phyloP scores from a whole-genome alignment of 2,113 vertebrate genomes.

The Paratilapia polleni region DNA sequence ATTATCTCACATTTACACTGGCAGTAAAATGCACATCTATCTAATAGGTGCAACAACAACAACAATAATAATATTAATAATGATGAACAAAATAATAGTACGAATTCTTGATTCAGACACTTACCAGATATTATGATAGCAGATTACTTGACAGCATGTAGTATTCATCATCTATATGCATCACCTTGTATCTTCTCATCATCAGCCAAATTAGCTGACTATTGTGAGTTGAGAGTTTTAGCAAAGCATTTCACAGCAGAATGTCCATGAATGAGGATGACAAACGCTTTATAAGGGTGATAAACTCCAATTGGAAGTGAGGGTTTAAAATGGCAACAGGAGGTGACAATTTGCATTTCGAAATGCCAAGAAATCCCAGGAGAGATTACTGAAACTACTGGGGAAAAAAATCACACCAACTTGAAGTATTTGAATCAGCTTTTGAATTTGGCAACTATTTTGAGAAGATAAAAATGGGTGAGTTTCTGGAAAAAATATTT shows the following conservation, averaged over 20 bases:
- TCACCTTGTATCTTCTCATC: not conserved
- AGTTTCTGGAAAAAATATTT: not conserved
- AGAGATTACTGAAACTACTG: not conserved
- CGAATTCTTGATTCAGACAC: not conserved
- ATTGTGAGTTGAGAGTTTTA: not conserved
- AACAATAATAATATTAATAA: too few relatives aligned
- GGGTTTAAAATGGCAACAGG: not conserved
- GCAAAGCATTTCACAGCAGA: not conserved
- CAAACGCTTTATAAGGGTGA: not conserved
- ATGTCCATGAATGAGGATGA: not conserved
- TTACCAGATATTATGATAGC: not conserved
- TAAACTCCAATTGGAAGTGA: not conserved
- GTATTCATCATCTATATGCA: not conserved
- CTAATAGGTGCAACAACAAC: not conserved
- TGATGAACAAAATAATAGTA: not conserved
- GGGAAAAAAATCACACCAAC: not conserved
- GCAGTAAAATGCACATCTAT: not conserved
- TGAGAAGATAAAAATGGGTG: too few relatives aligned
- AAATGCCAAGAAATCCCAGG: conserved; percentile 1
- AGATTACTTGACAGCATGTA: not conserved
- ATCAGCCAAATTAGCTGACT: not conserved
- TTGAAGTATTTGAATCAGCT: not conserved
- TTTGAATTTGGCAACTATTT: not conserved
- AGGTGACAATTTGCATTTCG: conserved; percentile 1
- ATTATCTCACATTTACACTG: too few relatives aligned